Conservation (phyloP, 2,888 invertebrate genomes). For the Athetis lepigone region DNA sequence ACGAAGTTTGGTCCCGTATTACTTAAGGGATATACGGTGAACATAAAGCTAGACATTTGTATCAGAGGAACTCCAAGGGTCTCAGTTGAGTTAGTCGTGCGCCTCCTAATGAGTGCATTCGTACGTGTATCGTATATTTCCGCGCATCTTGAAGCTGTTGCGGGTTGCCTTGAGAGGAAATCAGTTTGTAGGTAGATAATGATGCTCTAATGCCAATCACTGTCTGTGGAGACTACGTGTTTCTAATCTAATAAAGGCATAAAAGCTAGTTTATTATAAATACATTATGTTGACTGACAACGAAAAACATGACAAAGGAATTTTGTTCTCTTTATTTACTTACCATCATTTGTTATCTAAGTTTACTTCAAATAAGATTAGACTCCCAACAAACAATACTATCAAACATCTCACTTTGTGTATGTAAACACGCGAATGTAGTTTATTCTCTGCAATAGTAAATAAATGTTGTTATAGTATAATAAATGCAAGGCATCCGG, state of each 20-base stretch:
- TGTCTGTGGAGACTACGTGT: constrained; percentile 3
- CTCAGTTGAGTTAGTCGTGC: constrained; percentile 11
- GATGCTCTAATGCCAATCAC: constrained; percentile 2
- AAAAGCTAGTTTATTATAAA: no score
- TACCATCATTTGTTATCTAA: constrained; percentile 2
- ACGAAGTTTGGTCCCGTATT: not conserved
- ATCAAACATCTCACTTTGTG: constrained; percentile 16
- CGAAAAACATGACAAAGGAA: not conserved
- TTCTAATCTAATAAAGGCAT: constrained; percentile 3
- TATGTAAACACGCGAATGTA: constrained; percentile 23
- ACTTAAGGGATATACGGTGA: constrained; percentile 10
- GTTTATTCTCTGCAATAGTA: constrained; percentile 43
- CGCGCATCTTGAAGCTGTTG: constrained; percentile 17
- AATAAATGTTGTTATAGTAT: constrained; percentile 53
- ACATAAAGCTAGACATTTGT: constrained; percentile 15
- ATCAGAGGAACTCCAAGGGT: constrained; percentile 10
- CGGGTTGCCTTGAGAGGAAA: constrained; percentile 25
- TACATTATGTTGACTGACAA: not conserved
- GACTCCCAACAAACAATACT: constrained; percentile 10
- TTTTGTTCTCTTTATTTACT: not conserved
- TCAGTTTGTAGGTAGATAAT: constrained; percentile 20
- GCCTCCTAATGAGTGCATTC: constrained; percentile 36
- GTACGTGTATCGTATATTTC: constrained; percentile 44
- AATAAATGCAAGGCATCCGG: constrained; percentile 78
- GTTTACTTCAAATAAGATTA: constrained; percentile 13